Base-by-base conservation (phyloP, 1,140 invertebrate species). In the Sesamia nonagrioides region DNA sequence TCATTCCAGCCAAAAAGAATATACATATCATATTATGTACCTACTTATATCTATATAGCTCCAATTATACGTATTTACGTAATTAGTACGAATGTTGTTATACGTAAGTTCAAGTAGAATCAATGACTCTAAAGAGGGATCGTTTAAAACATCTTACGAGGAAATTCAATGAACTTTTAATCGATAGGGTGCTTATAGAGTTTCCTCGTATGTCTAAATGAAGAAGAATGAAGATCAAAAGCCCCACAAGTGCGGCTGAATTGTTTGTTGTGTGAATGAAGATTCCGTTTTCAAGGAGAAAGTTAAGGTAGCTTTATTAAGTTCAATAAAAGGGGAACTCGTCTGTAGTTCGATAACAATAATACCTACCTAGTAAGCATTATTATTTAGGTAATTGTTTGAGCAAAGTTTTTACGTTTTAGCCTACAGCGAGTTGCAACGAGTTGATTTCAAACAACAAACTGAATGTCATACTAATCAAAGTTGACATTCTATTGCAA, bases 121-220 rank as follows among this genome's bases (percentile, higher is more conserved):
- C 15, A 50, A 50, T 50, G 45, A 45, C 8, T 15, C 11, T 45
- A 13, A 45, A 11, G 54, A 58, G 27, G 27, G 27, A 58, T 9
- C 21, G 7, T 61, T 61, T 37, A 61, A 61, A 35, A 61, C 35
- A 33, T 35, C 60, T 61, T n/a, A n/a, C 60, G n/a, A 35, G 35
- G 60, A 27, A 48, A 17, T 27, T 66, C 18, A 11, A 15, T n/a
- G 42, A 69, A 69, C 21, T 69, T 69, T 69, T 50, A 69, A 69
- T 15, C 42, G 60, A 37, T n/a, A 63, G 15, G 42, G 21, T 33
- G 33, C 66, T 69, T 69, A 13, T 27, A 48, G 17, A 69, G 42
- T 50, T 27, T 48, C 50, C 66, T 69, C 21, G 13, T n/a, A 48
- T 27, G 13, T 50, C 9, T 33, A 69, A 69, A 69, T 63, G 27